Conservation (phyloP, 2,113 vertebrate genomes). For the Barbus barbus region DNA sequence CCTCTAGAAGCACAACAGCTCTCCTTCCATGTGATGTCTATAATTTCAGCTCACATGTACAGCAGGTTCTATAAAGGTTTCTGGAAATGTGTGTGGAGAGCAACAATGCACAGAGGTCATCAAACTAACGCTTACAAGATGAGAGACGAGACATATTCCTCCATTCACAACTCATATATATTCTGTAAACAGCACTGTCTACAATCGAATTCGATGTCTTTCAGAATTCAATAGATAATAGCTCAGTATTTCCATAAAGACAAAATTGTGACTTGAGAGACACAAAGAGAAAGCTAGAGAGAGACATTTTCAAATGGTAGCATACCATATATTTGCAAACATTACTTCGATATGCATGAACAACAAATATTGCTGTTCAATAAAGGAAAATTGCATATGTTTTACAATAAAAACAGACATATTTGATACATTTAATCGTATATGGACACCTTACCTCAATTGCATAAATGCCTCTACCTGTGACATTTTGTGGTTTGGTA, state of each 20-base stretch:
- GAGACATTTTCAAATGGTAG: not conserved
- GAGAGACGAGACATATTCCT: not conserved
- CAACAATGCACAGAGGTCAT: slow-evolving; percentile 20
- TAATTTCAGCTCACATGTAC: slow-evolving; percentile 19
- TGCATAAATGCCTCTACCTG: no score
- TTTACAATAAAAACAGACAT: not conserved
- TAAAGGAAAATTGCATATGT: not conserved
- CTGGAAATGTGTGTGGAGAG: slow-evolving; percentile 1
- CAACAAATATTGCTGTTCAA: not conserved
- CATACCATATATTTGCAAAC: not conserved
- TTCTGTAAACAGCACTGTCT: slow-evolving; percentile 16
- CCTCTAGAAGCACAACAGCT: slow-evolving; percentile 23
- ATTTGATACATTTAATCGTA: no score
- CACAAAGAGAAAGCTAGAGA: no score
- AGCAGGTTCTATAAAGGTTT: slow-evolving; percentile 13
- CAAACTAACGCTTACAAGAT: not conserved
- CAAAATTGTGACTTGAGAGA: slow-evolving; percentile 17
- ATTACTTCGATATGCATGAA: not conserved
- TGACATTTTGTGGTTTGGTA: no score
- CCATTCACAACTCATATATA: not conserved
- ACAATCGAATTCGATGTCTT: slow-evolving; percentile 8
- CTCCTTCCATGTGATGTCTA: slow-evolving; percentile 36
- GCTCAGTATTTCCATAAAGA: slow-evolving; percentile 13
- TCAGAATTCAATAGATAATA: slow-evolving; percentile 18
- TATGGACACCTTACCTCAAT: no score